Evolutionary conservation across 2,113 vertebrate genomes (phyloP).

Genomic region (Uria lomvia): DNA sequence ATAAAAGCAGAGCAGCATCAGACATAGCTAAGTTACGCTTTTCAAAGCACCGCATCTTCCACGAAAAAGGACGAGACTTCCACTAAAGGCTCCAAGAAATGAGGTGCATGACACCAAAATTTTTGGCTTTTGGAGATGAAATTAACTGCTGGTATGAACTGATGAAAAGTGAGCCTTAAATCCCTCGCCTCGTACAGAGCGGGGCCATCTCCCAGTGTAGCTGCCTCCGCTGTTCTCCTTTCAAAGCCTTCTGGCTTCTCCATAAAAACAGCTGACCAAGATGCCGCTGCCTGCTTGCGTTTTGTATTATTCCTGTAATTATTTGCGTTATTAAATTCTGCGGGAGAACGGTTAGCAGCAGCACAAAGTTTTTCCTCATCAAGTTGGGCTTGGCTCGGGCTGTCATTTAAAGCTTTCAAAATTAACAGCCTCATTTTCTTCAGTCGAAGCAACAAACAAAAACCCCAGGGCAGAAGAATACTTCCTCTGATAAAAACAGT

Average conservation of each 20-base stretch:
- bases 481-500: background rate
- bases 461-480: background rate
- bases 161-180: background rate
- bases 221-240: background rate
- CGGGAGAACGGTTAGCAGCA: background rate
- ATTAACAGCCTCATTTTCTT: slow-evolving; percentile 15
- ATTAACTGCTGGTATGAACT: background rate
- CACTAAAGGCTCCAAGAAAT: background rate
- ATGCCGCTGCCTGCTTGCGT: background rate
- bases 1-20: background rate
- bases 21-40: background rate
- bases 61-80: background rate
- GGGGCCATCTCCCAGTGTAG: background rate
- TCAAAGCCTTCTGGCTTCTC: background rate
- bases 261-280: background rate
- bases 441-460: background rate
- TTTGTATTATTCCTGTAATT: background rate
- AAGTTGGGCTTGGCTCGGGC: background rate
- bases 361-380: background rate
- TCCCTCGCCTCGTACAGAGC: background rate
- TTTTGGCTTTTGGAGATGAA: background rate
- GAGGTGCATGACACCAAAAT: background rate
- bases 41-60: background rate
- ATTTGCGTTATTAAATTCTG: background rate
- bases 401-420: background rate